phyloP scores from a whole-genome alignment of 2,888 invertebrate genomes.

The Drosophila paracracens region DNA sequence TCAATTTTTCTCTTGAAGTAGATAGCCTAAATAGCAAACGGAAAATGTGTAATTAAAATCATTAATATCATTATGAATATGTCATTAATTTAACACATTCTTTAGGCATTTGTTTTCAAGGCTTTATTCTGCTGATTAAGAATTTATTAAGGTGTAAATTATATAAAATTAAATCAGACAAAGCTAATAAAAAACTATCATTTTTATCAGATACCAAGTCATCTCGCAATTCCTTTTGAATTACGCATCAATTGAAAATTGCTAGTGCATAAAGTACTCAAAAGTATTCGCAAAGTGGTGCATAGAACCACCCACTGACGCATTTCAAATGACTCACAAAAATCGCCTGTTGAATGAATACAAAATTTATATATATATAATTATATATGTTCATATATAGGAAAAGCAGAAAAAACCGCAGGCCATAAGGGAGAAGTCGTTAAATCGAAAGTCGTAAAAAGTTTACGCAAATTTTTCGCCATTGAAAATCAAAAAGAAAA shows the following conservation, averaged over 20 bases:
- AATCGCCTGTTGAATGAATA: constrained; percentile 4
- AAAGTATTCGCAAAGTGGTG: constrained; percentile 36
- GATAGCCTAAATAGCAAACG: not conserved
- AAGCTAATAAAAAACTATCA: not conserved
- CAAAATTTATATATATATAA: not conserved
- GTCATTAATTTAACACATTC: not conserved
- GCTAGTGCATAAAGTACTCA: constrained; percentile 31
- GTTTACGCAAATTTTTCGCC: constrained; percentile 69
- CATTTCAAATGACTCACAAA: constrained; percentile 46
- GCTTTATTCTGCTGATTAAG: not conserved
- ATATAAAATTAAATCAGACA: not conserved
- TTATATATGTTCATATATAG: not conserved
- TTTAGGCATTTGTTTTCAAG: not conserved
- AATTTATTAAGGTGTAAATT: not conserved
- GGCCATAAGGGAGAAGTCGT: constrained; percentile 58
- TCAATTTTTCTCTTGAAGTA: not conserved
- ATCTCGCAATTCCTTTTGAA: not conserved
- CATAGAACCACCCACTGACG: constrained; percentile 41
- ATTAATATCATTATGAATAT: not conserved
- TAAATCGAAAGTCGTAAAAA: constrained; percentile 71
- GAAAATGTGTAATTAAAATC: not conserved
- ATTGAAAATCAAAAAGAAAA: constrained; percentile 37
- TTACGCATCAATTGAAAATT: constrained; percentile 1
- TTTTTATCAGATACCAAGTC: not conserved
- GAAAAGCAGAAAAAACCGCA: constrained; percentile 36